Base-by-base conservation (phyloP, 2,888 invertebrate species). In the Dione vanillae region DNA sequence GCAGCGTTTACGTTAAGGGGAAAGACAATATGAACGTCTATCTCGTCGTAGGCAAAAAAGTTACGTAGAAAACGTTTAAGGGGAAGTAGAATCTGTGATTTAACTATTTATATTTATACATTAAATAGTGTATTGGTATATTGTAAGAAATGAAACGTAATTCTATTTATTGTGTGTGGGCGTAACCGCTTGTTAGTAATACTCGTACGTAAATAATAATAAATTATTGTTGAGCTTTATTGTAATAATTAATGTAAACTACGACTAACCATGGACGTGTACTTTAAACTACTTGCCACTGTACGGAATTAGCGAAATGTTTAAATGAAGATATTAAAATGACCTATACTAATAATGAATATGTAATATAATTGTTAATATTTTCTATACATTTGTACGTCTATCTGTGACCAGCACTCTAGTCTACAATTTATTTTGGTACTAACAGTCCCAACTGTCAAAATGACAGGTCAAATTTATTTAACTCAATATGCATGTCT, bases 1-100 rank as follows among this genome's bases (percentile, higher is more conserved):
- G 98, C 35, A 96, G 97, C 81, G 98, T 99, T 45, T 98, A 97
- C 82, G 99, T 99, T 0, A 99, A 99, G 88, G 99, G 99, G 41
- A 99, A 99, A 91, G 98, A 98, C 84, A 94, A 98, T 83, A 98
- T 99, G 98, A 96, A 97, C 83, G 98, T 98, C 1, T 98, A 96
- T 90, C 94, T 98, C 70, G 93, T 96, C 56, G 91, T 94, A 73
- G 92, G 92, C 67, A 95, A 95, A 80, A 95, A 90, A 81, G 82
- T 87, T 78, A 80, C 81, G 74, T 90, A 89, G 85, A 65, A 78
- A 79, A 79, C 78, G 74, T 80, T 74, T 78, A 80, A 80, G 78
- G 80, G 80, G 88, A 87, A 84, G 88, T 91, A 91, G 91, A 88
- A 92, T 91, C 93, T 92, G 93, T 93, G 93, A 93, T 93, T 91